Conservation (phyloP, 2,113 vertebrate genomes). For the Paralichthys olivaceus region DNA sequence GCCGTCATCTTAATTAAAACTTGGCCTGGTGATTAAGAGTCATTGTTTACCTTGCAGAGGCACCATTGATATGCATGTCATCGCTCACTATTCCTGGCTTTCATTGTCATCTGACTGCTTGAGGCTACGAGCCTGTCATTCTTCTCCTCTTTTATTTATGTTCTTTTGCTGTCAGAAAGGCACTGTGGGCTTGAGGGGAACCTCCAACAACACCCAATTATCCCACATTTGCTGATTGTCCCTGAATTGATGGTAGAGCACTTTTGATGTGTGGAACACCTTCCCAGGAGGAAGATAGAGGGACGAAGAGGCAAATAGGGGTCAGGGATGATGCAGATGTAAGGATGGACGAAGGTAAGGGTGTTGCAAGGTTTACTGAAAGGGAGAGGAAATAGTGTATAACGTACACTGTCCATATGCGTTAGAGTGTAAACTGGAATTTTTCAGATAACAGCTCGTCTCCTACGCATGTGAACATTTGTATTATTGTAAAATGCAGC, state of each 20-base stretch:
- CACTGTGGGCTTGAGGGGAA: conserved; percentile 50
- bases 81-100: conserved; percentile 57
- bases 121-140: conserved; percentile 61
- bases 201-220: conserved; percentile 65
- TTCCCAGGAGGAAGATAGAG: conserved; percentile 48
- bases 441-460: too few species aligned
- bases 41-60: conserved; percentile 93
- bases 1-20: conserved; percentile 95
- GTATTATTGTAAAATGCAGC: too few species aligned
- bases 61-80: conserved; percentile 87
- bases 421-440: background rate
- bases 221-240: conserved; percentile 67
- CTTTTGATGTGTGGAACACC: conserved; percentile 64
- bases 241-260: conserved; percentile 34
- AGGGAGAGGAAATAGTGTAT: background rate
- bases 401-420: background rate
- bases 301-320: conserved; percentile 30
- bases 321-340: conserved; percentile 20
- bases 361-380: background rate
- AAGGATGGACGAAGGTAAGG: background rate
- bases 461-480: too few species aligned
- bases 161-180: conserved; percentile 55
- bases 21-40: conserved; percentile 91
- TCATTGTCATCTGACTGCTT: conserved; percentile 71
- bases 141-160: conserved; percentile 59